A percentile compares a stretch with the other conserved stretches of the same genome.
phyloP scores from a whole-genome alignment of 1,140 invertebrate species.

The Anthonomus grandis region DNA sequence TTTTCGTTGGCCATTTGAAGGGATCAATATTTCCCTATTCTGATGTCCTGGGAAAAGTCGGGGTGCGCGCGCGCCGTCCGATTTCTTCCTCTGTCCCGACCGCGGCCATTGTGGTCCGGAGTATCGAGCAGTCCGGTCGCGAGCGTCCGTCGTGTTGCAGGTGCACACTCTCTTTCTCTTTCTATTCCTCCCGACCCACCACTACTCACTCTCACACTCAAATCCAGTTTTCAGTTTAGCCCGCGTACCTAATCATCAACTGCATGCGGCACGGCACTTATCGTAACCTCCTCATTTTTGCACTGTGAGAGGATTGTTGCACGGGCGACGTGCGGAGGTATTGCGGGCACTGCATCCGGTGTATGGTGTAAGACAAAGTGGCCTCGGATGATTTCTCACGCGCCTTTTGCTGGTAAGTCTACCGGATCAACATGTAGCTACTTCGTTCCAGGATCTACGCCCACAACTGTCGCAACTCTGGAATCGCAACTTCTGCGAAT shows the following conservation, averaged over 20 bases:
- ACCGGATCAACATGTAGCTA: background rate
- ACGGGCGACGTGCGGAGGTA: slow-evolving; percentile 10
- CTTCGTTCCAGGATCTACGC: too few species aligned
- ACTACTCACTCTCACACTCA: too few species aligned
- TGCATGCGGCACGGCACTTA: slow-evolving; percentile 32
- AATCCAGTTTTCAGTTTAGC: background rate
- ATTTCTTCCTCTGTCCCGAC: slow-evolving; percentile 20
- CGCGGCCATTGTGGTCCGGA: slow-evolving; percentile 33
- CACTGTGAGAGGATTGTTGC: slow-evolving; percentile 17
- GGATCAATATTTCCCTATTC: slow-evolving; percentile 35
- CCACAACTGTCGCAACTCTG: too few species aligned
- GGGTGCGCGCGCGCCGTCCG: slow-evolving; percentile 28
- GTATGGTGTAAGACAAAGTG: slow-evolving; percentile 40
- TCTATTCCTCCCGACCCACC: too few species aligned
- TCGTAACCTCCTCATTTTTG: background rate
- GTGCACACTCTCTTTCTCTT: slow-evolving; percentile 19
- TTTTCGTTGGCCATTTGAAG: slow-evolving; percentile 35
- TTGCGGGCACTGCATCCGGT: slow-evolving; percentile 21
- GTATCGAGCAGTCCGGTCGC: slow-evolving; percentile 33
- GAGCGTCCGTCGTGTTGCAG: slow-evolving; percentile 10
- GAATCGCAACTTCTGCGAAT: background rate
- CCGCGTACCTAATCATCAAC: background rate
- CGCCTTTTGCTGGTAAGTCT: slow-evolving; percentile 35
- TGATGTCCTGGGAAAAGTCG: slow-evolving; percentile 34
- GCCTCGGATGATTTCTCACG: slow-evolving; percentile 40